Evolutionary conservation across 2,888 invertebrate genomes (phyloP), one percentile per base, ranked within the genome.

Genomic region (Melieria picta): DNA sequence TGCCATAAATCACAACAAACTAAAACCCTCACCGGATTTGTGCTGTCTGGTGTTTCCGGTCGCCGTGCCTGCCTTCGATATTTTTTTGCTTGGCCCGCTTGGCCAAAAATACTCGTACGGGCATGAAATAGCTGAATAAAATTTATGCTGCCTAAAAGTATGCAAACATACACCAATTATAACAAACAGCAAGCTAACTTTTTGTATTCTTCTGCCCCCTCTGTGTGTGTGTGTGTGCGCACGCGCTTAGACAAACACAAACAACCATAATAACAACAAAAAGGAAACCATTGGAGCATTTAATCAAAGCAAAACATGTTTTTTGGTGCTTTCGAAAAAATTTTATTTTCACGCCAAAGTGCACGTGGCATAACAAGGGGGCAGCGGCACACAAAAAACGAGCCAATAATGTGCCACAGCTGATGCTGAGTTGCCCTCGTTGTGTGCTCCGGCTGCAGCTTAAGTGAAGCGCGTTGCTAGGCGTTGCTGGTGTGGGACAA

Each of bases 161-260:
- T 78, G 77, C 77, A 75, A 77, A 78, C 77, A 79, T 78, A 77
- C 78, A 77, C 77, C 78, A 78, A 78, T 79, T 79, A 78, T 76
- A 74, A 73, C 72, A 65, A 72, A 66, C 67, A 67, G 56, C 64
- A 66, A 30, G 30, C 30, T 30, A 30, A 30, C 30, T 30, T 30
- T 30, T 30, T 30, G 1, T 30, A 30, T 30, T 30, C 30, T 30
- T 30, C 16, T 16, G 16, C 1, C 16, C 16, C 30, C 30, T 30
- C 0, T 30, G 30, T 2, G 30, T 30, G 30, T 30, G 30, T 4
- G 30, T 5, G 10, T 7, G 10, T 43, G 13, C 65, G 6, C 43
- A 7, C 43, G 56, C 16, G 6, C 4, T 10, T 16, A 4, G 13
- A 7, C 52, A 6, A 30, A 58, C 3, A 43, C 42, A 64, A 64